phyloP scores from a whole-genome alignment of 1,140 invertebrate species.

The Nomia melanderi region DNA sequence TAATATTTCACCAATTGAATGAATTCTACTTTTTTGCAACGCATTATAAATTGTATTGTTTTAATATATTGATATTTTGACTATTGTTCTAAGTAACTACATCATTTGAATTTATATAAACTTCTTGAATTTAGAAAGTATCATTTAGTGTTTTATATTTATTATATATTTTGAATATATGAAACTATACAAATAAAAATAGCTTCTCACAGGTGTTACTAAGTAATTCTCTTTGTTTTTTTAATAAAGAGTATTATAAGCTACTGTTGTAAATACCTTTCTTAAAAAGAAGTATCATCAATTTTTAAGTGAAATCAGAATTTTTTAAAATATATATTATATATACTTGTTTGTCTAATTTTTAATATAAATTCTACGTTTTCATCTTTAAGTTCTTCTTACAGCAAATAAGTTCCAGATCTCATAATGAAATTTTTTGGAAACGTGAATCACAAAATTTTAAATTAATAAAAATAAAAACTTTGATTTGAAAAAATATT shows the following conservation, averaged over 20 bases:
- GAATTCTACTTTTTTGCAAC: not conserved
- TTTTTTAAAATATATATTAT: not conserved
- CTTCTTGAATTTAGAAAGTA: not conserved
- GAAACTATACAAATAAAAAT: not conserved
- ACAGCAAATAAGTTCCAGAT: not conserved
- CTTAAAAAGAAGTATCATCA: not conserved
- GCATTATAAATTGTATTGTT: conserved; percentile 5
- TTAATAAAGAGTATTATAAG: not conserved
- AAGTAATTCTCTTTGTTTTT: not conserved
- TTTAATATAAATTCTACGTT: not conserved
- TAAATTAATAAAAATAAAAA: not conserved
- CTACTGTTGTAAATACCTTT: not conserved
- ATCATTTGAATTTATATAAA: not conserved
- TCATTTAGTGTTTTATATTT: not conserved
- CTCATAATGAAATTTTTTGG: not conserved
- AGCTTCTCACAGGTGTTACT: not conserved
- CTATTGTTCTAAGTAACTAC: not conserved
- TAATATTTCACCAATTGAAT: not conserved
- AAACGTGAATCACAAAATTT: not conserved
- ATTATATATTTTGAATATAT: conserved; percentile 1
- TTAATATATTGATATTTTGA: not conserved
- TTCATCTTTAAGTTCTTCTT: not conserved
- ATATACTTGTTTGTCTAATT: not conserved
- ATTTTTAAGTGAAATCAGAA: not conserved
- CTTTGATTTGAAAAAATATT: not conserved